phyloP scores from a whole-genome alignment of 2,888 invertebrate species.

The Coenonympha glycerion region DNA sequence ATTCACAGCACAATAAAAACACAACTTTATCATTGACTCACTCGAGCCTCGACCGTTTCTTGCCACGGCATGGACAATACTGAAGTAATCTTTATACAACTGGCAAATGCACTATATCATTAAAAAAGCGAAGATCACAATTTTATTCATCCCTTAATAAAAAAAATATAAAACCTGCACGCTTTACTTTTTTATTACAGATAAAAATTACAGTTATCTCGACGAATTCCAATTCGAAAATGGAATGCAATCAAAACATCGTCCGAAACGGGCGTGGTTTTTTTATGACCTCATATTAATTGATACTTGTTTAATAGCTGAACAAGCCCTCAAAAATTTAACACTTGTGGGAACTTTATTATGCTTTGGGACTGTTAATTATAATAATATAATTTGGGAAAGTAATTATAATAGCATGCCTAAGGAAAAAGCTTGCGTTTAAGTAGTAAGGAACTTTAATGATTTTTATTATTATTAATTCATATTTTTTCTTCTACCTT shows the following conservation, averaged over 20 bases:
- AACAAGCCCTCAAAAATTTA: conserved; percentile 15
- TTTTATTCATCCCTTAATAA: conserved; percentile 22
- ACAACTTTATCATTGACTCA: conserved; percentile 27
- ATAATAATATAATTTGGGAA: too few relatives aligned
- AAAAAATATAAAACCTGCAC: conserved; percentile 1
- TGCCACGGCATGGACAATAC: conserved; percentile 47
- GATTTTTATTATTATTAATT: too few relatives aligned
- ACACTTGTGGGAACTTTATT: conserved; percentile 15
- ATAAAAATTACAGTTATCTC: conserved; percentile 13
- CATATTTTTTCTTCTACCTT: too few relatives aligned
- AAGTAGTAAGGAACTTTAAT: too few relatives aligned
- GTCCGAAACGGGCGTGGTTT: conserved; percentile 28
- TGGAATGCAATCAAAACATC: conserved; percentile 18
- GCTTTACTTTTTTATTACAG: conserved; percentile 7
- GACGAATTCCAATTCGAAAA: conserved; percentile 16
- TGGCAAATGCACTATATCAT: conserved; percentile 18
- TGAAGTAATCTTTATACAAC: conserved; percentile 34
- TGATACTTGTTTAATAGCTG: too few relatives aligned
- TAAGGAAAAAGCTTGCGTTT: neutral
- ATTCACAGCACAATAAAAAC: conserved; percentile 45
- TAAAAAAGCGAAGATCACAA: conserved; percentile 11
- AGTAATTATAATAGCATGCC: too few relatives aligned
- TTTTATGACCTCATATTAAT: conserved; percentile 28
- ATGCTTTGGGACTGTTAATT: neutral
- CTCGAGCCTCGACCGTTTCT: conserved; percentile 47